Evolutionary conservation across 2,888 invertebrate genomes (phyloP).

Genomic region (Heliconius hortense): DNA sequence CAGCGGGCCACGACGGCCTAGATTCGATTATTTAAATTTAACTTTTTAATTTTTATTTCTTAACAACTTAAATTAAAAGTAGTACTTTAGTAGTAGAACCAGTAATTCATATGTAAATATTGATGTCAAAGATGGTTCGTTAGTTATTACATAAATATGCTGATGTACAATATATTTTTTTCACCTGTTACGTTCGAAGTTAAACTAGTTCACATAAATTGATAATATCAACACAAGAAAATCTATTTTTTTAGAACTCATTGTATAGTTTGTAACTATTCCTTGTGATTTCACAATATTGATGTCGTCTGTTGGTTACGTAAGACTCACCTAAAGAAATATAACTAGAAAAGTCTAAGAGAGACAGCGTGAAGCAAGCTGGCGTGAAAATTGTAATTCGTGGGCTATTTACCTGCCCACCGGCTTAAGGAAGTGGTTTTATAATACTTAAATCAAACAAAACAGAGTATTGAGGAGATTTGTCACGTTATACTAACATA

Average conservation of each 20-base stretch:
- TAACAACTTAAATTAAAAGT: too few relatives aligned
- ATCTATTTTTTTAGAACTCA: not conserved
- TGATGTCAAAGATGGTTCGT: not conserved
- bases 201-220: constrained; percentile 7
- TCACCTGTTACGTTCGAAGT: not conserved
- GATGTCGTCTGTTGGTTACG: constrained; percentile 46
- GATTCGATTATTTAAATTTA: too few relatives aligned
- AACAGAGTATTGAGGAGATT: not conserved
- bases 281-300: constrained; percentile 14
- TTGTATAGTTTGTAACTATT: constrained; percentile 8
- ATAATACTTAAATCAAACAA: not conserved
- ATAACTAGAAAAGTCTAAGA: constrained; percentile 59
- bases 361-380: constrained; percentile 58
- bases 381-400: constrained; percentile 65
- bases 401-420: constrained; percentile 51
- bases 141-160: not conserved
- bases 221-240: not conserved
- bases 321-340: constrained; percentile 58
- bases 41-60: too few relatives aligned
- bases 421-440: constrained; percentile 37
- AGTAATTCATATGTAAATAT: not conserved
- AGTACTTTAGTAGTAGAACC: too few relatives aligned
- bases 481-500: not conserved
- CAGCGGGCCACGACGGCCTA: not conserved
- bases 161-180: not conserved